These are phyloP conservation scores for Buphagus erythrorhynchus DNA, from an alignment of 2,797 vertebrate genomes.

Conservation along the genomic window DNA sequence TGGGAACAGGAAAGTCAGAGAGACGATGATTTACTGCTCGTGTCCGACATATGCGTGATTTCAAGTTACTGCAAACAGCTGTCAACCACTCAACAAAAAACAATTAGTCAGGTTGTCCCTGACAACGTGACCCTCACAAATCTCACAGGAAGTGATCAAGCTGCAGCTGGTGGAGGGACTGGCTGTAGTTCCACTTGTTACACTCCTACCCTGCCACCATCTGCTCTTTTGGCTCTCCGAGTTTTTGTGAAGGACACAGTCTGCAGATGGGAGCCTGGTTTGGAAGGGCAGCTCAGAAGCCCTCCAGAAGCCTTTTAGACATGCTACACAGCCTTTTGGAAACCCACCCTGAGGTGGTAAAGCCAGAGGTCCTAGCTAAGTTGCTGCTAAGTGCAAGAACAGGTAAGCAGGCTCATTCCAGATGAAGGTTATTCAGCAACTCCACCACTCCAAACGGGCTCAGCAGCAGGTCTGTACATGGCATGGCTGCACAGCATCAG, in stretches of 20 bases:
- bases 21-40: conserved; percentile 34
- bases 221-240: not conserved
- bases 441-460: not conserved
- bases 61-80: conserved; percentile 52
- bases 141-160: not conserved
- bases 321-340: not conserved
- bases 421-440: not conserved
- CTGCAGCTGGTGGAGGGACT: conserved; percentile 28
- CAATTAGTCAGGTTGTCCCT: conserved; percentile 18
- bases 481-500: not conserved
- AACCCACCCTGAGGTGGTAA: not conserved
- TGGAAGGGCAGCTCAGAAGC: not conserved
- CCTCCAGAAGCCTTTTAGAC: not conserved
- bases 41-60: not conserved
- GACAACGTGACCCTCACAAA: not conserved
- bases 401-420: not conserved
- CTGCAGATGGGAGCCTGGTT: not conserved
- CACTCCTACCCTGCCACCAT: not conserved
- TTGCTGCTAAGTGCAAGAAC: not conserved
- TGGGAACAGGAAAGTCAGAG: conserved; percentile 24
- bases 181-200: not conserved
- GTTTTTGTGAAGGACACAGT: not conserved
- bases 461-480: not conserved
- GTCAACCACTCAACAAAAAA: not conserved
- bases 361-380: not conserved